Evolutionary conservation across 2,888 invertebrate species (phyloP).

Genomic region (Cantharis rustica): DNA sequence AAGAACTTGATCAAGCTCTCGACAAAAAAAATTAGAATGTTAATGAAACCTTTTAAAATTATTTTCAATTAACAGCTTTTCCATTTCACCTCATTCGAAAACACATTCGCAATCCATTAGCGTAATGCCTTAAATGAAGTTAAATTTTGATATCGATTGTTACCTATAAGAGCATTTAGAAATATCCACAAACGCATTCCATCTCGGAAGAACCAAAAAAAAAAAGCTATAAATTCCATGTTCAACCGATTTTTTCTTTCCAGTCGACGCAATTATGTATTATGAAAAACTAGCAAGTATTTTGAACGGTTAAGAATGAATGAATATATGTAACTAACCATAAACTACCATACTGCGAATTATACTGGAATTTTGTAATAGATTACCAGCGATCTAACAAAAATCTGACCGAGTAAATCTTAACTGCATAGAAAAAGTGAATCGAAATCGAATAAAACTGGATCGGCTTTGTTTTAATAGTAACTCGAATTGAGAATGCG

Average conservation of each 20-base stretch:
- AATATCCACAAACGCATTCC: not conserved
- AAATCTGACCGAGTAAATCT: not conserved
- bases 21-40: not conserved
- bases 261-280: not conserved
- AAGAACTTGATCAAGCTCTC: not conserved
- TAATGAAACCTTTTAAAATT: not conserved
- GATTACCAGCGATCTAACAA: not conserved
- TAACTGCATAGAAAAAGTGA: not conserved
- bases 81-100: not conserved
- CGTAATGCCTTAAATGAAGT: not conserved
- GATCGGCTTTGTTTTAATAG: not conserved
- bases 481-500: constrained; percentile 27
- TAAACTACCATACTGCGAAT: not conserved
- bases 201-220: not conserved
- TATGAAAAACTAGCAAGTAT: not conserved
- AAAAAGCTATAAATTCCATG: not conserved
- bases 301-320: not conserved
- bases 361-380: not conserved
- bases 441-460: not conserved
- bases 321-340: not conserved
- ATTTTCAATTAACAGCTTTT: not conserved
- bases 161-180: not conserved
- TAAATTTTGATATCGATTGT: not conserved
- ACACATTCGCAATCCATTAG: not conserved
- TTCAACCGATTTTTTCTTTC: not conserved